Base-by-base conservation (phyloP, 2,113 vertebrate species). In the Xyliphius kryptos region DNA sequence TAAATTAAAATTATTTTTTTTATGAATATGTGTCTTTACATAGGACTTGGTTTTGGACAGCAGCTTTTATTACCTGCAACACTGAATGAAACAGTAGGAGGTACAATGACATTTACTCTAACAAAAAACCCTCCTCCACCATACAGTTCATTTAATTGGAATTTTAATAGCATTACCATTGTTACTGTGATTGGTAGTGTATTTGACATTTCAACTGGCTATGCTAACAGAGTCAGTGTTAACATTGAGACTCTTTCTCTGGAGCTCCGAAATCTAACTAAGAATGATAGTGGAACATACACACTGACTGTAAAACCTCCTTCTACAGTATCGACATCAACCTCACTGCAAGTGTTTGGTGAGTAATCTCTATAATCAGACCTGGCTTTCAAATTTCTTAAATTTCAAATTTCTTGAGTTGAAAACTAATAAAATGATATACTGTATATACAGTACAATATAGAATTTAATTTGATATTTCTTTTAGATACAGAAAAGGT, bases 211-310 rank as follows among this genome's bases (percentile, higher is more conserved):
- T n/a, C n/a, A n/a, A 6, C 40, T 9, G 14, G n/a, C 6, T 49
- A 49, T 7, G 2, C 6, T 10, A 49, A 49, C 47, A 17, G 47
- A 19, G 17, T 12, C 17, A 20, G 16, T 1, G 8, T 74, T 14
- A 58, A 67, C 51, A 9, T 0, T 1, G 40, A 41, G 53, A 74
- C 54, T 60, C 77, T 43, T 52, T 80, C 77, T 68, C 66, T 80
- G 68, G 68, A 75, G 71, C 74, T 82, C 66, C 66, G 64, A 19
- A 47, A 51, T 52, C 53, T 82, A 60, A 0, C 61, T 66, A 10
- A 41, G 1, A 13, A 0, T 50, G 80, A 82, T 44, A 66, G 0
- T 26, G 80, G 77, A 72, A 2, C 11, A 0, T 80, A 77, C 55
- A 1, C 0, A 0, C 12, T 73, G 20, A 2, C 0, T 0, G 44